phyloP scores from a whole-genome alignment of 2,797 vertebrate species.

The Epinephelus malabaricus region DNA sequence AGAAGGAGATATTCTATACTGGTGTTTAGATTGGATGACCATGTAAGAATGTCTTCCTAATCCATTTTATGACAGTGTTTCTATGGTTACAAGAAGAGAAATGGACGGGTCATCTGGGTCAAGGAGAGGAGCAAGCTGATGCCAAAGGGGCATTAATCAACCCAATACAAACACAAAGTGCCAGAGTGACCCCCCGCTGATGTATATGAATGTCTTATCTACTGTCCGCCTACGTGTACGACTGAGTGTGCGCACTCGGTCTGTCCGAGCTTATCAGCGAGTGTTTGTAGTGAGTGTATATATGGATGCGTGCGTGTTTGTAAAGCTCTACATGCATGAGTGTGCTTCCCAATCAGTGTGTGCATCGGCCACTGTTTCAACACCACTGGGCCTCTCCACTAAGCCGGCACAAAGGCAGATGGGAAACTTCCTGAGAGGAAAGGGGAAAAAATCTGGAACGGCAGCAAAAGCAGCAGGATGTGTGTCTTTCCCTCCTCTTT shows the following conservation, averaged over 20 bases:
- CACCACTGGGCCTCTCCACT: conserved; percentile 79
- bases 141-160: conserved; percentile 62
- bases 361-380: conserved; percentile 83
- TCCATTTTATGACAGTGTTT: conserved; percentile 23
- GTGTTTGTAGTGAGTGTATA: conserved; percentile 44
- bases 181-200: conserved; percentile 2
- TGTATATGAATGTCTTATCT: conserved; percentile 49
- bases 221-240: conserved; percentile 42
- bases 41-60: neutral
- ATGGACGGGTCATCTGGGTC: conserved; percentile 54
- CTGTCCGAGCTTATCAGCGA: conserved; percentile 46
- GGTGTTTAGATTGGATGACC: conserved; percentile 6
- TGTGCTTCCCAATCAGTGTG: conserved; percentile 79
- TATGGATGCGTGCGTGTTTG: conserved; percentile 59
- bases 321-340: conserved; percentile 71
- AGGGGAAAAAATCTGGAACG: conserved; percentile 71
- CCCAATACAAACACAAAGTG: conserved; percentile 43
- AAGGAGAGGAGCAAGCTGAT: conserved; percentile 55
- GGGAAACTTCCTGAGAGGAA: conserved; percentile 88
- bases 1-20: neutral
- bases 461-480: conserved; percentile 83
- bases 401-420: conserved; percentile 85
- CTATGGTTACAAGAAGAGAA: conserved; percentile 55
- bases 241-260: conserved; percentile 33
- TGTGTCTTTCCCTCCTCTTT: conserved; percentile 82